Conservation (phyloP, 2,797 vertebrate genomes). For the Taeniopygia guttata region DNA sequence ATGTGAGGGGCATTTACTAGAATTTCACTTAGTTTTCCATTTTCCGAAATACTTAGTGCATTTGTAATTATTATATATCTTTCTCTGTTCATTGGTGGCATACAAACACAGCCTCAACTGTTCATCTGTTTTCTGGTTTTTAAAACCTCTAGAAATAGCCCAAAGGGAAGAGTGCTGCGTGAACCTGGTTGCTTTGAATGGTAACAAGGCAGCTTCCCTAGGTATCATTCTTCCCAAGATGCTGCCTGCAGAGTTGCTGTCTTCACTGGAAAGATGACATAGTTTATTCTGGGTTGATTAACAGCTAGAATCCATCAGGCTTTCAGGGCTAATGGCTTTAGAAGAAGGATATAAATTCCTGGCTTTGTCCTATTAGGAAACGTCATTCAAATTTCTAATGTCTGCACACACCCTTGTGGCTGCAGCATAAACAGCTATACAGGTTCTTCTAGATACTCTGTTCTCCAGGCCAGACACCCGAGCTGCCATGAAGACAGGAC, state of each 20-base stretch:
- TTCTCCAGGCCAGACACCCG: background rate
- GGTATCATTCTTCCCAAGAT: accelerated
- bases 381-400: background rate
- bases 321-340: background rate
- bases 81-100: background rate
- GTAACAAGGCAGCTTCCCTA: accelerated
- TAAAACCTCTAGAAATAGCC: background rate
- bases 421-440: background rate
- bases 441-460: background rate
- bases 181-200: background rate
- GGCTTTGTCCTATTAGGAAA: background rate
- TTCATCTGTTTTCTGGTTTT: background rate
- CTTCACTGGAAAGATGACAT: background rate
- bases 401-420: background rate
- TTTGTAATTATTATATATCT: background rate
- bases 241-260: background rate
- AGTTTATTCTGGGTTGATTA: background rate
- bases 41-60: background rate
- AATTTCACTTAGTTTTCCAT: background rate
- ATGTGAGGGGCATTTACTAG: background rate
- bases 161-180: background rate
- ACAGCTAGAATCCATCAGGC: background rate
- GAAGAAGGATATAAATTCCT: background rate
- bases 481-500: background rate
- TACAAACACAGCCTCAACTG: background rate